Evolutionary conservation across 2,888 invertebrate species (phyloP).

Genomic region (Microctonus aethiopoides): DNA sequence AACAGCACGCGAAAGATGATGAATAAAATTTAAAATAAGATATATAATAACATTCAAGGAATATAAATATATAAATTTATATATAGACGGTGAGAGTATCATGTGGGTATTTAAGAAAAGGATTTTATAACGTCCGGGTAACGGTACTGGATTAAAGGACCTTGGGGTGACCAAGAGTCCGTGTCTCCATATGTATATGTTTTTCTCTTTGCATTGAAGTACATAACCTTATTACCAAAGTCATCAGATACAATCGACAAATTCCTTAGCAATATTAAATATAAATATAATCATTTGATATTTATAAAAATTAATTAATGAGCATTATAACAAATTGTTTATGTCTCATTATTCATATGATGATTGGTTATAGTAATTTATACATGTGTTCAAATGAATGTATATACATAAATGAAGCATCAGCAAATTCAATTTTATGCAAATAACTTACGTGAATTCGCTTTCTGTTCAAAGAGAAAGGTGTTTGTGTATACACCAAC

Average conservation of each 20-base stretch:
- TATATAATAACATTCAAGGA: too few species aligned
- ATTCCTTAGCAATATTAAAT: not conserved
- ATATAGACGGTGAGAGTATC: constrained; percentile 20
- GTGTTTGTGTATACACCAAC: not conserved
- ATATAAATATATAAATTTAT: not conserved
- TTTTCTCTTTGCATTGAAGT: not conserved
- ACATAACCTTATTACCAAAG: not conserved
- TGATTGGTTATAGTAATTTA: not conserved
- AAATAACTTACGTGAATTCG: not conserved
- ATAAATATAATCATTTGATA: not conserved
- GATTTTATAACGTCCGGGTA: constrained; percentile 27
- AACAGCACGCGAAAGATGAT: not conserved
- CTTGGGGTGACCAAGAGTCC: constrained; percentile 30
- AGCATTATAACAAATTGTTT: not conserved
- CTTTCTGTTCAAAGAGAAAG: not conserved
- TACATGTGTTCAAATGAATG: not conserved
- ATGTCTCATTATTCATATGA: not conserved
- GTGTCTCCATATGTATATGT: constrained; percentile 12
- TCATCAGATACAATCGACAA: constrained; percentile 1
- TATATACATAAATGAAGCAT: not conserved
- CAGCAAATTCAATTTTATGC: not conserved
- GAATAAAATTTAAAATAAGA: constrained; percentile 10
- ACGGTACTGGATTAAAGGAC: constrained; percentile 25
- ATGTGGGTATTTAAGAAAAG: constrained; percentile 1
- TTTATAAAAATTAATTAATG: not conserved